Evolutionary conservation across 1,140 invertebrate genomes (phyloP).

Genomic region (Ceratina australensis): DNA sequence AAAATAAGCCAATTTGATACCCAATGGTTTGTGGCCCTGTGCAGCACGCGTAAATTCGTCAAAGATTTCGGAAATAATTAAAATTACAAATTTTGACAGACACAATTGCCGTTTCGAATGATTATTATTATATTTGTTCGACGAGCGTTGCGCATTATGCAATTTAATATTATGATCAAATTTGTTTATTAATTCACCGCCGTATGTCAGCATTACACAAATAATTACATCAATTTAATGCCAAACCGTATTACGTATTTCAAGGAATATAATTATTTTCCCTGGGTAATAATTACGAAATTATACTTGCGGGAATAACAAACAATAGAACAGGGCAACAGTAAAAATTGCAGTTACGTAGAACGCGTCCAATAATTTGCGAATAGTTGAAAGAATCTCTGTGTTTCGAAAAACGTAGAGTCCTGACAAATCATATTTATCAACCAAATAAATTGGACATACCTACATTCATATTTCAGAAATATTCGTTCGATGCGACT

Average conservation of each 20-base stretch:
- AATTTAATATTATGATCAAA: constrained; percentile 31
- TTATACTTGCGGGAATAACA: not conserved
- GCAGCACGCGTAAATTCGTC: too few species aligned
- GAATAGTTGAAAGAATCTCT: not conserved
- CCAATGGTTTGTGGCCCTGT: not conserved
- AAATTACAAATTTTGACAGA: constrained; percentile 15
- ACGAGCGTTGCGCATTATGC: not conserved
- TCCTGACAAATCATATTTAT: too few species aligned
- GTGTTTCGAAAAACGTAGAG: too few species aligned
- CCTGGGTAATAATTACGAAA: constrained; percentile 7
- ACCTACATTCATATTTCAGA: too few species aligned
- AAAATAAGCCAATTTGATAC: not conserved
- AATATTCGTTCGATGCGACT: too few species aligned
- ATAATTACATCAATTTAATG: constrained; percentile 24
- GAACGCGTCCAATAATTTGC: not conserved
- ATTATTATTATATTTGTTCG: constrained; percentile 9
- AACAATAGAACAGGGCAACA: not conserved
- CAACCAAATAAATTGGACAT: too few species aligned
- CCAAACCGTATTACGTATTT: not conserved
- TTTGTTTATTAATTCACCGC: constrained; percentile 29
- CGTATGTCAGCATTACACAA: constrained; percentile 10
- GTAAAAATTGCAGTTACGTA: not conserved
- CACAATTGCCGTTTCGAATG: not conserved
- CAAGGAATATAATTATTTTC: constrained; percentile 21
- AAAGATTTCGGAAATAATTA: constrained; percentile 3